A percentile compares a stretch with the other conserved stretches of the same genome.
These are phyloP conservation scores for Hephaestus fuliginosus DNA, from an alignment of 2,797 vertebrate genomes.

Conservation along the genomic window DNA sequence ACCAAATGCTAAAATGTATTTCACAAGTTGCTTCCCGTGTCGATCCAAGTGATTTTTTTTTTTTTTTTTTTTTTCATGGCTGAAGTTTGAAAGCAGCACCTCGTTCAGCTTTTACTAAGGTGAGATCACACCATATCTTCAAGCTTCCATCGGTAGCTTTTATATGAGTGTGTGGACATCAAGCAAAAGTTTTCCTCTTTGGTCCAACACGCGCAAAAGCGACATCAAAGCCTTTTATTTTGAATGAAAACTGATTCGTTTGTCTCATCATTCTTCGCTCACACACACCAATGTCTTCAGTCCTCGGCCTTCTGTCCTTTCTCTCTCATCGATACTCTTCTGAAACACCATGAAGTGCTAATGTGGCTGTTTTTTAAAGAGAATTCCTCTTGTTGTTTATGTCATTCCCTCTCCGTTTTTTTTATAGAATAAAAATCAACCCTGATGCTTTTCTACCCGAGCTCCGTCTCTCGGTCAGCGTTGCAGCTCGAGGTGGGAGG, in stretches of 20 bases:
- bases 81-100: neutral
- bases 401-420: constrained; percentile 58
- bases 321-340: neutral
- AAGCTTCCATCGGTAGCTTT: constrained; percentile 3
- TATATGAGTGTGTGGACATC: neutral
- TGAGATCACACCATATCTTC: neutral
- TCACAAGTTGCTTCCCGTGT: neutral
- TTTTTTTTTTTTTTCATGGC: neutral
- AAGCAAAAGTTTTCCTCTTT: neutral
- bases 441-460: constrained; percentile 18
- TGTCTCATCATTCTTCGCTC: neutral
- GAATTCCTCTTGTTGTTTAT: constrained; percentile 39
- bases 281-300: neutral
- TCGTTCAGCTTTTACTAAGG: neutral
- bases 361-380: constrained; percentile 38
- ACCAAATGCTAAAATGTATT: constrained; percentile 10
- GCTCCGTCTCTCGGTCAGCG: neutral
- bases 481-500: neutral
- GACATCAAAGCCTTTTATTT: neutral
- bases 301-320: neutral
- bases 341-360: constrained; percentile 24
- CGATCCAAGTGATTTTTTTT: neutral
- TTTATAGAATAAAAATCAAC: constrained; percentile 35
- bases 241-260: neutral
- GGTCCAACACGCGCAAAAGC: neutral